Conservation (phyloP, 2,888 invertebrate species). For the Macrosiphum euphorbiae region DNA sequence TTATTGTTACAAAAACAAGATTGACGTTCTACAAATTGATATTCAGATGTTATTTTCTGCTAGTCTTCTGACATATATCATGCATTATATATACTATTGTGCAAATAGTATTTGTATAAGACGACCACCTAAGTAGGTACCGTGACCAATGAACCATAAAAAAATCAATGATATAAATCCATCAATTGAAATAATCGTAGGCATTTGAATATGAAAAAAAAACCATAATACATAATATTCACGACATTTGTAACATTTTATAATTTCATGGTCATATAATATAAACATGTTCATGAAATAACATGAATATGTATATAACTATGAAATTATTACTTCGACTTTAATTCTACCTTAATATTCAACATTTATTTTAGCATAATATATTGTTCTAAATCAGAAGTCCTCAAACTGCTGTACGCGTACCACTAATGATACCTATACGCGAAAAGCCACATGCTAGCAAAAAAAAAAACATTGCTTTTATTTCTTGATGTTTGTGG, state of each 20-base stretch:
- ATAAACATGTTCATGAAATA: not conserved
- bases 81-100: not conserved
- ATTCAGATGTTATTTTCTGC: not conserved
- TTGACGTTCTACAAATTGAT: not conserved
- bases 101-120: not conserved
- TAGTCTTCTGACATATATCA: not conserved
- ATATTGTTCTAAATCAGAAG: not conserved
- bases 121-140: not conserved
- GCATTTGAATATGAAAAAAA: not conserved
- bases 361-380: not conserved
- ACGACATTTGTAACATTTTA: not conserved
- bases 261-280: not conserved
- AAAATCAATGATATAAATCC: not conserved
- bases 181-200: not conserved
- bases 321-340: not conserved
- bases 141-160: not conserved
- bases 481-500: not conserved
- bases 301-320: not conserved
- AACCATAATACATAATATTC: not conserved
- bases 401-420: not conserved
- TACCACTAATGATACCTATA: not conserved
- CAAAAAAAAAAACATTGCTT: not conserved
- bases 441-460: not conserved
- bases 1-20: not conserved
- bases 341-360: not conserved